phyloP scores from a whole-genome alignment of 1,140 invertebrate genomes.

The Bombus ignitus region DNA sequence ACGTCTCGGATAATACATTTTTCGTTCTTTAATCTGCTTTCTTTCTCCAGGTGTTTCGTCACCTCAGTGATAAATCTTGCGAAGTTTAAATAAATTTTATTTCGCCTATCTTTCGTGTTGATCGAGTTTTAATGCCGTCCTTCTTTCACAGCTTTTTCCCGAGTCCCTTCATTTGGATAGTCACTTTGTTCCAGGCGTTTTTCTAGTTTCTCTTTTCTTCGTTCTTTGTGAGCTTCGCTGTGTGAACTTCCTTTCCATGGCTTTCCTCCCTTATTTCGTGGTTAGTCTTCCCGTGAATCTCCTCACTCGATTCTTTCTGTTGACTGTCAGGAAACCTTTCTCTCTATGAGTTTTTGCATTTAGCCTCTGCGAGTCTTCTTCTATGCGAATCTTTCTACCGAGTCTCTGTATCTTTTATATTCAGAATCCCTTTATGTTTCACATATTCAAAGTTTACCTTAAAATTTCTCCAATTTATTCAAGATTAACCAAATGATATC shows the following conservation, averaged over 20 bases:
- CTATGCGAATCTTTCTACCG: background rate
- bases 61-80: background rate
- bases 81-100: background rate
- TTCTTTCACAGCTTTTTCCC: background rate
- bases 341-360: background rate
- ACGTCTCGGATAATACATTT: background rate
- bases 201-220: background rate
- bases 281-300: background rate
- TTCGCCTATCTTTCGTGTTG: background rate
- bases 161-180: background rate
- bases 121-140: background rate
- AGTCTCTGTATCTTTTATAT: background rate
- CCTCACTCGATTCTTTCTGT: constrained; percentile 6
- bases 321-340: background rate
- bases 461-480: background rate
- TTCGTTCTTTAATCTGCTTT: background rate
- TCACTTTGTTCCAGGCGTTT: background rate
- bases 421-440: background rate
- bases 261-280: background rate
- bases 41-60: background rate
- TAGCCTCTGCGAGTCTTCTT: background rate
- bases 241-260: background rate
- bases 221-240: background rate
- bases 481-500: background rate
- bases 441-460: background rate